phyloP scores from a whole-genome alignment of 2,888 invertebrate genomes.

The Microdon myrmicae region DNA sequence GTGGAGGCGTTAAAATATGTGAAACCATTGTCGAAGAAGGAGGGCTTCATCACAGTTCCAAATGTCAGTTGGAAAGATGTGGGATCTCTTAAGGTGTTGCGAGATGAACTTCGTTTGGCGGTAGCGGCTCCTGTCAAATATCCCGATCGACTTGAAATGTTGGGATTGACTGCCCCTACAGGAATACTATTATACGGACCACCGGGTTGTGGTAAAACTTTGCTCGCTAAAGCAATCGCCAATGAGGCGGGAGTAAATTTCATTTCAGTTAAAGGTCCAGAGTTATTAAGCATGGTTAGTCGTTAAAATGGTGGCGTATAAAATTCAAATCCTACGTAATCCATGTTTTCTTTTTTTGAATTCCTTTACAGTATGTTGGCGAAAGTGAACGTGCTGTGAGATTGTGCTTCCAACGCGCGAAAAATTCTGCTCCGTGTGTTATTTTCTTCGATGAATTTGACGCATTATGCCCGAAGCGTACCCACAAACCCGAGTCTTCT shows the following conservation, averaged over 20 bases:
- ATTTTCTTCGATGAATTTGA: constrained; percentile 99
- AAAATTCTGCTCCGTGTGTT: constrained; percentile 96
- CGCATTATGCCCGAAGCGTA: constrained; percentile 90
- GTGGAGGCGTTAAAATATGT: constrained; percentile 80
- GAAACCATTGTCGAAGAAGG: constrained; percentile 93
- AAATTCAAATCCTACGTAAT: too few relatives aligned
- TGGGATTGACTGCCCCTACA: constrained; percentile 84
- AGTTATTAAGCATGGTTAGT: constrained; percentile 92
- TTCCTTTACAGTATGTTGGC: constrained; percentile 84
- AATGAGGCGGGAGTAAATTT: constrained; percentile 99
- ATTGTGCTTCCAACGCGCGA: constrained; percentile 93
- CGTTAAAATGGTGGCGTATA: too few relatives aligned
- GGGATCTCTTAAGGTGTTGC: constrained; percentile 87
- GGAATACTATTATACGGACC: constrained; percentile 96
- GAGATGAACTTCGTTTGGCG: constrained; percentile 89
- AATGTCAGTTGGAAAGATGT: constrained; percentile 97
- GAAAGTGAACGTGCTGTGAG: constrained; percentile 97
- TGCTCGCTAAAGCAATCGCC: constrained; percentile 97
- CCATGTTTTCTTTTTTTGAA: too few relatives aligned
- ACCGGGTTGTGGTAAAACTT: constrained; percentile 95
- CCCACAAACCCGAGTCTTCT: constrained; percentile 77
- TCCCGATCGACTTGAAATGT: constrained; percentile 79
- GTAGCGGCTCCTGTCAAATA: constrained; percentile 93
- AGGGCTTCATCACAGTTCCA: constrained; percentile 97
- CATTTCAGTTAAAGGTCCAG: constrained; percentile 98